These are phyloP conservation scores for Meghimatium bilineatum DNA, from an alignment of 2,888 invertebrate species.

Conservation along the genomic window DNA sequence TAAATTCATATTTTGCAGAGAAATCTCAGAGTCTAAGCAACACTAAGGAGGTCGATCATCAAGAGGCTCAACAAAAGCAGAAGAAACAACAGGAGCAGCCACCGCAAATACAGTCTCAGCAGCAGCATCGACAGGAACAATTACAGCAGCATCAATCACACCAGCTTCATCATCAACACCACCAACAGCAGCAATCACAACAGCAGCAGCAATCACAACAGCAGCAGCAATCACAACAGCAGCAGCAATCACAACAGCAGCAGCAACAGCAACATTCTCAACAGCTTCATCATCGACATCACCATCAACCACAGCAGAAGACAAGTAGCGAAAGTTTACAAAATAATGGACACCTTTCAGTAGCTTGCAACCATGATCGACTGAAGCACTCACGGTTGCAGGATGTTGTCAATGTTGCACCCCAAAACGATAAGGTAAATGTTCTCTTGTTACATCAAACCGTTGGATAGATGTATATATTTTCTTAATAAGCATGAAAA, in stretches of 20 bases:
- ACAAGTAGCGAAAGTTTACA: background rate
- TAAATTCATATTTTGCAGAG: background rate
- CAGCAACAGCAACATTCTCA: constrained; percentile 7
- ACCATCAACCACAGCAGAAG: background rate
- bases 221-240: background rate
- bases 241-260: background rate
- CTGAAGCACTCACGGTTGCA: background rate
- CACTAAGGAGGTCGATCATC: background rate
- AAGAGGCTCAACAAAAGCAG: constrained; percentile 1
- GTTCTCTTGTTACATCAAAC: too few species aligned
- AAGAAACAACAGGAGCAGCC: background rate
- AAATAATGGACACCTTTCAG: background rate
- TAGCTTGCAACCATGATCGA: background rate
- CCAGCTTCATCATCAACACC: background rate
- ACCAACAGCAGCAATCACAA: constrained; percentile 1
- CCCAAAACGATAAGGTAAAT: background rate
- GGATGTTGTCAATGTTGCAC: background rate
- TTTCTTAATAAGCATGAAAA: too few species aligned
- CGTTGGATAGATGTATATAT: too few species aligned
- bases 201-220: background rate
- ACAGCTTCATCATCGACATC: background rate
- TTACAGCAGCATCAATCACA: background rate
- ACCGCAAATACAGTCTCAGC: background rate
- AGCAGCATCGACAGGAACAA: background rate
- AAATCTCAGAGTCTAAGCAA: background rate